Evolutionary conservation across 2,797 vertebrate genomes (phyloP).

Genomic region (Sebastes minor): DNA sequence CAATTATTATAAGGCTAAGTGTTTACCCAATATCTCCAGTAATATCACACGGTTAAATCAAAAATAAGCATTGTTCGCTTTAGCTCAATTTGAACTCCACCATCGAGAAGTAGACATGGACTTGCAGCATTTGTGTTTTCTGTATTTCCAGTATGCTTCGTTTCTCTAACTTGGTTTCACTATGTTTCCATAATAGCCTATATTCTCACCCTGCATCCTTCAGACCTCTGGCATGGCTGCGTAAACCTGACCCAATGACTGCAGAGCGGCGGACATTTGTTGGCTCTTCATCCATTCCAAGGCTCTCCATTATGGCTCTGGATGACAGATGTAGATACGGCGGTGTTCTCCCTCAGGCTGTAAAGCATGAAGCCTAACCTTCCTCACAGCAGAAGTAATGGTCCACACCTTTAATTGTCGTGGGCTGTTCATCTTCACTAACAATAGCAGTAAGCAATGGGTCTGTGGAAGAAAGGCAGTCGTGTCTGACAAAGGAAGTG

Average conservation of each 20-base stretch:
- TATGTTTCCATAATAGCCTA: neutral
- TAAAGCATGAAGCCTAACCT: slow-evolving; percentile 77
- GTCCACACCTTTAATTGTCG: slow-evolving; percentile 86
- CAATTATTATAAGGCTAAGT: neutral
- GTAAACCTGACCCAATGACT: slow-evolving; percentile 37
- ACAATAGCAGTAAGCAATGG: slow-evolving; percentile 83
- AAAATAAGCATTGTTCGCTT: neutral
- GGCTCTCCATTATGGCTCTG: slow-evolving; percentile 67
- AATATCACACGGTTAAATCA: neutral
- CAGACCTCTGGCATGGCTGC: neutral
- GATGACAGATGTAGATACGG: slow-evolving; percentile 72
- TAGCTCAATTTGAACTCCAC: neutral
- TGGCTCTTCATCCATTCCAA: slow-evolving; percentile 59
- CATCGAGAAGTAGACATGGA: neutral
- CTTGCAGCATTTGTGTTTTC: neutral
- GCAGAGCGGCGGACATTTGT: slow-evolving; percentile 48
- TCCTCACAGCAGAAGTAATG: slow-evolving; percentile 83
- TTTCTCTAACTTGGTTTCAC: slow-evolving; percentile 8
- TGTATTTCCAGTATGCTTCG: neutral
- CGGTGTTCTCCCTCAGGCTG: slow-evolving; percentile 71
- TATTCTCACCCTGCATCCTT: slow-evolving; percentile 14
- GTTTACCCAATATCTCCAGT: neutral
- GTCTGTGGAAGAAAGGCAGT: slow-evolving; percentile 76
- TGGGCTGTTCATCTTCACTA: slow-evolving; percentile 84
- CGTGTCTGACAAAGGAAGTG: slow-evolving; percentile 80